Evolutionary conservation across 2,888 invertebrate genomes (phyloP), one percentile per base, ranked within the genome.

Genomic region (Drosophila flavopinicola): DNA sequence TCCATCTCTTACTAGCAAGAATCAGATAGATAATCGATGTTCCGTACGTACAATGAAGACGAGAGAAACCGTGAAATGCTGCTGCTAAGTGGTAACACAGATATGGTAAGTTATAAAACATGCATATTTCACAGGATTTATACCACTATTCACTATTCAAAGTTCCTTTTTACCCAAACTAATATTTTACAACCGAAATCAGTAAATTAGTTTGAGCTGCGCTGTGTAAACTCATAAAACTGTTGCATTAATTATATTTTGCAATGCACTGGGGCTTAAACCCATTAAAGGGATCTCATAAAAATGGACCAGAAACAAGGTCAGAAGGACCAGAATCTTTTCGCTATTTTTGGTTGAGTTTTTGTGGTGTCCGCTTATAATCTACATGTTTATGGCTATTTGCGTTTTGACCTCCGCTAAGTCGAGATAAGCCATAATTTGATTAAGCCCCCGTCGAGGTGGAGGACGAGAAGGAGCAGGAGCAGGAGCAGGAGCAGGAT

Each of bases 371-470:
- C 41, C 48, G 32, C 54, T 58, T 78, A 68, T 85, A 85, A 83
- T 83, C 83, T 85, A 65, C 74, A 85, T 83, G 83, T 83, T 83
- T 83, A 83, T 83, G 83, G 83, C 80, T 83, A 83, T 83, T 83
- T 85, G 83, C 80, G 68, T 83, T 83, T 80, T 75, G 85, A 79
- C 85, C 84, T 85, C 85, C 76, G 83, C 80, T 72, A 78, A 75
- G 80, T 73, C 61, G 39, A 83, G 83, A 83, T 83, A 83, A 83
- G 85, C 84, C 66, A 79, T 83, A 83, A 83, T 83, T 83, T 83
- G 83, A 83, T 83, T 83, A 83, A 73, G 61, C 30, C 15, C 48
- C 15, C 27, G 49, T n/a, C 3, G 25, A 33, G 49, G 17, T 35
- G 32, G 29, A 23, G 13, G 23, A 3, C 24, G 9, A 7, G 32